phyloP scores from a whole-genome alignment of 2,797 vertebrate species.

The Discoglossus pictus region DNA sequence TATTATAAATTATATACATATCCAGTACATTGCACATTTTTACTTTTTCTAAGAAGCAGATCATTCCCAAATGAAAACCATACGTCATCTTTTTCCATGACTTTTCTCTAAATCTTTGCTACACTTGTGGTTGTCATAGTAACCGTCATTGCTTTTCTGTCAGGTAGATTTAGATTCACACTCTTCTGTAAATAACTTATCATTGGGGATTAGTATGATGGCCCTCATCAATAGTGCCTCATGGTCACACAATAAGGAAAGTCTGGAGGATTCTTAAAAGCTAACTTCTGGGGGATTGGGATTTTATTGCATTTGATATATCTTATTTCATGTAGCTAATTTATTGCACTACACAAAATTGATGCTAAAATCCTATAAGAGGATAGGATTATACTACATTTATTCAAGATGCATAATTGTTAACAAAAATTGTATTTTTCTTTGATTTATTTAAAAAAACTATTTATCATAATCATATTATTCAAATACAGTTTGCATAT shows the following conservation, averaged over 20 bases:
- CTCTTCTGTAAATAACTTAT: constrained; percentile 46
- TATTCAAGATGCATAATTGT: too few species aligned
- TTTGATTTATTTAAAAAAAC: too few species aligned
- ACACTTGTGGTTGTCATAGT: constrained; percentile 25
- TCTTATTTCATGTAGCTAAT: accelerated
- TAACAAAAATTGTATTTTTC: too few species aligned
- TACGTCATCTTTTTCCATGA: constrained; percentile 6
- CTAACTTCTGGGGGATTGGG: constrained; percentile 30
- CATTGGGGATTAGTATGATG: constrained; percentile 40
- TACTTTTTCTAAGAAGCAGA: too few species aligned
- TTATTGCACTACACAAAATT: not conserved
- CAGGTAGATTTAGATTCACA: constrained; percentile 48
- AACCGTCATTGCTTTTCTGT: constrained; percentile 35
- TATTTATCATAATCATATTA: too few species aligned
- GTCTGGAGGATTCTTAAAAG: constrained; percentile 18
- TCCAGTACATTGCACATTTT: too few species aligned
- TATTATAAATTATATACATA: too few species aligned
- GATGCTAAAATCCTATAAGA: too few species aligned
- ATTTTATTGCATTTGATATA: not conserved
- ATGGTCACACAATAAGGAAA: constrained; percentile 9
- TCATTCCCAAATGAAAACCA: constrained; percentile 9
- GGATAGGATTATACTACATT: too few species aligned
- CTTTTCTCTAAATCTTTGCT: constrained; percentile 30
- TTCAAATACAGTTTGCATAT: too few species aligned
- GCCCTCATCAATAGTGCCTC: constrained; percentile 29